Conservation (phyloP, 1,140 invertebrate genomes). For the Bursaphelenchus mucronatus region DNA sequence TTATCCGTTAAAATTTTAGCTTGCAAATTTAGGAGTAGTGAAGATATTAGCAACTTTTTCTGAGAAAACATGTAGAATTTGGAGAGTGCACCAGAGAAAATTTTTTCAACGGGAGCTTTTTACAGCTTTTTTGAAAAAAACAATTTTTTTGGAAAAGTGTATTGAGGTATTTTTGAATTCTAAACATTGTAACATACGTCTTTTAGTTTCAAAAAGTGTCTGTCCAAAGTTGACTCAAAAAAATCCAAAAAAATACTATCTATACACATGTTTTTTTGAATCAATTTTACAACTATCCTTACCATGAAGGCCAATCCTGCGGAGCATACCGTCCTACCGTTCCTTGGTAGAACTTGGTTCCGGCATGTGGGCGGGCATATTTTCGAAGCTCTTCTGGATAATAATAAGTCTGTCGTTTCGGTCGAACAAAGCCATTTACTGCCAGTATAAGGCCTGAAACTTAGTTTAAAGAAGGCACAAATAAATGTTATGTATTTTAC, state of each 20-base stretch:
- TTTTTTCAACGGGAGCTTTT: too few relatives aligned
- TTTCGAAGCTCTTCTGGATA: conserved; percentile 48
- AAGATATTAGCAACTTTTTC: too few relatives aligned
- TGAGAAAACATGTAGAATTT: too few relatives aligned
- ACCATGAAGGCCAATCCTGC: conserved; percentile 50
- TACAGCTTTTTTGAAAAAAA: not conserved
- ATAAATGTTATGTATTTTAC: not conserved
- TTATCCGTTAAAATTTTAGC: not conserved
- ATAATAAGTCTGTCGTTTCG: conserved; percentile 44
- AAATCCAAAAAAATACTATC: not conserved
- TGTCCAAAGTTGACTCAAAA: not conserved
- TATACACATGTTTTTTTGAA: not conserved
- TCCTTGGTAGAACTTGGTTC: conserved; percentile 49
- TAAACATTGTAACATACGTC: not conserved
- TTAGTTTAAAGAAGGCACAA: not conserved
- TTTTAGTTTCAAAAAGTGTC: not conserved
- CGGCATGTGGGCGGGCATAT: conserved; percentile 45
- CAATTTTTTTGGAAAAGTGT: too few relatives aligned
- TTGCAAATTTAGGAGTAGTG: too few relatives aligned
- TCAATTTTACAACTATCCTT: not conserved
- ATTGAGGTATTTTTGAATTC: too few relatives aligned
- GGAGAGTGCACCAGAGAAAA: too few relatives aligned
- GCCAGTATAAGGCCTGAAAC: conserved; percentile 5
- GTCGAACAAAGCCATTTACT: not conserved
- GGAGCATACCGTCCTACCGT: conserved; percentile 49